Evolutionary conservation across 2,797 vertebrate genomes (phyloP).

Genomic region (Tinamus major): DNA sequence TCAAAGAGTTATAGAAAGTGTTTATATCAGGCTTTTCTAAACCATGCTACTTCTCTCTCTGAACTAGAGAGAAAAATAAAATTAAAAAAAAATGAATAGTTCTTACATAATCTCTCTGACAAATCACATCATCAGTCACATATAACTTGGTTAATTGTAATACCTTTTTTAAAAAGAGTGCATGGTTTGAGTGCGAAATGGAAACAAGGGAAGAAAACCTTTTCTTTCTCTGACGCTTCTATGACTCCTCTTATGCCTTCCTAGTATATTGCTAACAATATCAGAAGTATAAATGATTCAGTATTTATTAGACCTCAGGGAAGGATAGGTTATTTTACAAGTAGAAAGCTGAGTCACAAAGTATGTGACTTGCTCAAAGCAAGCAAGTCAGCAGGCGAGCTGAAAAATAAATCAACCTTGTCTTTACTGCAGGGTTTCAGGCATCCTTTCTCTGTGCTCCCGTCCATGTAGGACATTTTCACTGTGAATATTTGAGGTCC

Average conservation of each 20-base stretch:
- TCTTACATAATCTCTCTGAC: not conserved
- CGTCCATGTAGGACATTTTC: not conserved
- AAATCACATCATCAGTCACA: not conserved
- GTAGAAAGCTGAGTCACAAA: not conserved
- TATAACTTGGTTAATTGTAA: not conserved
- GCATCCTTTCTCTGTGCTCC: not conserved
- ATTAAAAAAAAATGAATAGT: not conserved
- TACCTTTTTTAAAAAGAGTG: not conserved
- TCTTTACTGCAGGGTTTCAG: not conserved
- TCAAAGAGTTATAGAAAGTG: not conserved
- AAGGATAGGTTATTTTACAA: not conserved
- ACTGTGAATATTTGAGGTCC: not conserved
- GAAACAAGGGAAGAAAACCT: not conserved
- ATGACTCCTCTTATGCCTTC: not conserved
- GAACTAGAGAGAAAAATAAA: not conserved
- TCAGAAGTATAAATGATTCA: not conserved
- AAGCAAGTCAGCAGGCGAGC: not conserved
- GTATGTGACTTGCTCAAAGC: not conserved
- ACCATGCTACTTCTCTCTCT: not conserved
- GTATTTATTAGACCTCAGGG: not conserved
- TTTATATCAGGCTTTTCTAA: not conserved
- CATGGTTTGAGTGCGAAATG: not conserved
- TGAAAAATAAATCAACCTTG: not conserved
- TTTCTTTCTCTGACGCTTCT: not conserved
- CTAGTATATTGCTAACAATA: not conserved